Evolutionary conservation across 2,113 vertebrate species (phyloP), one percentile per base, ranked within the genome.

Genomic region (Siniperca chuatsi): DNA sequence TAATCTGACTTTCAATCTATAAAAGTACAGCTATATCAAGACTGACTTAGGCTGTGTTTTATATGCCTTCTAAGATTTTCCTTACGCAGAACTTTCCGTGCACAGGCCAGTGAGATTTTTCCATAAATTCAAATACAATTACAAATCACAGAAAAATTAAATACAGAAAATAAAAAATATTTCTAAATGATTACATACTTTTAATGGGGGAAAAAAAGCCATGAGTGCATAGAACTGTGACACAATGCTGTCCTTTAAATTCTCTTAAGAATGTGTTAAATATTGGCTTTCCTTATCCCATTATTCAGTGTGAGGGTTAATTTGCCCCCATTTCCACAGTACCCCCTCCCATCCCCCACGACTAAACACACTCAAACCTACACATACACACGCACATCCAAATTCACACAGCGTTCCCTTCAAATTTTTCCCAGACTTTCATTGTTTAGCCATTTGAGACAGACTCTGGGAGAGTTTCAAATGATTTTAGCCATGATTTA

Each of bases 401-500:
- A 76, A 87, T 61, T 60, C 79, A 72, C 66, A 67, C 81, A 68
- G 90, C 29, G 76, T 60, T 91, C 93, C 88, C 91, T 92, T 93
- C 80, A 81, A 89, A 92, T 90, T 92, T 90, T 92, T 95, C 94
- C 95, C 95, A 96, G 94, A 93, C 93, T 87, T 82, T 92, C 94
- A 91, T 94, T 95, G 92, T 94, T 94, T 80, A 82, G 79, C 72
- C 84, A 83, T 95, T 94, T 88, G 82, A 94, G 93, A 87, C 92
- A 89, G 93, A 95, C 92, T 94, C 94, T 95, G 93, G 90, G 95
- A 96, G 94, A 93, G 90, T 94, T 95, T 95, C 76, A 92, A 91
- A 95, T 95, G 90, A 95, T 96, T 96, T 95, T 95, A 95, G 91
- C 94, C 92, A 84, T 94, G 95, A 96, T 96, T 96, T 94, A 95